Evolutionary conservation across 2,113 vertebrate genomes (phyloP).

Genomic region (Equus quagga): DNA sequence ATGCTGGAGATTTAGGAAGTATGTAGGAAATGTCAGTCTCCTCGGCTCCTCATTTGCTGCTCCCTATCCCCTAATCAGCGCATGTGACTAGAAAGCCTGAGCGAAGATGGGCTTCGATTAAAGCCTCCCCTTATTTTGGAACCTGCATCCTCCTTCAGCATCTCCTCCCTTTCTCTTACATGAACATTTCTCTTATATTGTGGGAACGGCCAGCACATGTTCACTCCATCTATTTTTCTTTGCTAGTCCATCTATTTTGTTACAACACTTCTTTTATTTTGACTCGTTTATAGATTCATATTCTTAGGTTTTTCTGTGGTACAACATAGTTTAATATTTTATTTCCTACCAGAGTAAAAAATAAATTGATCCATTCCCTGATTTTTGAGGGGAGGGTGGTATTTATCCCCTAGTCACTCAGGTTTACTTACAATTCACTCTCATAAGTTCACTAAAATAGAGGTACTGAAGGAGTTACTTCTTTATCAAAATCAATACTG

Average conservation of each 20-base stretch:
- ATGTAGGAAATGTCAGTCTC: fast-evolving
- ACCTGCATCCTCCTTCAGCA: background rate
- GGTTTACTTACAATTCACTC: background rate
- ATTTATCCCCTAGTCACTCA: background rate
- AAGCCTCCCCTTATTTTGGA: background rate
- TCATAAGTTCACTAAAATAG: background rate
- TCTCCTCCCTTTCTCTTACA: background rate
- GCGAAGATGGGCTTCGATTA: background rate
- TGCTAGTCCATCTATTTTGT: background rate
- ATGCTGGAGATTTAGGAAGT: background rate
- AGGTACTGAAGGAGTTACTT: background rate
- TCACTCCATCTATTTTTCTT: background rate
- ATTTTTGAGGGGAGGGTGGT: background rate
- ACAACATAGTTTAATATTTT: background rate
- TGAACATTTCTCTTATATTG: background rate
- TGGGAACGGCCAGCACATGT: fast-evolving
- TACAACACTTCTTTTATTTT: background rate
- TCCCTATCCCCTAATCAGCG: background rate
- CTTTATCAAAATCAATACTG: background rate
- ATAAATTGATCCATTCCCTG: background rate
- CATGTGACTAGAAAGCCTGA: too few species aligned
- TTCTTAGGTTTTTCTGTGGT: background rate
- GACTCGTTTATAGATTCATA: background rate
- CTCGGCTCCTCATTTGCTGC: background rate
- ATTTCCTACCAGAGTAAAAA: constrained; percentile 15